Base-by-base conservation (phyloP, 2,797 vertebrate species). In the Aeoliscus strigatus region DNA sequence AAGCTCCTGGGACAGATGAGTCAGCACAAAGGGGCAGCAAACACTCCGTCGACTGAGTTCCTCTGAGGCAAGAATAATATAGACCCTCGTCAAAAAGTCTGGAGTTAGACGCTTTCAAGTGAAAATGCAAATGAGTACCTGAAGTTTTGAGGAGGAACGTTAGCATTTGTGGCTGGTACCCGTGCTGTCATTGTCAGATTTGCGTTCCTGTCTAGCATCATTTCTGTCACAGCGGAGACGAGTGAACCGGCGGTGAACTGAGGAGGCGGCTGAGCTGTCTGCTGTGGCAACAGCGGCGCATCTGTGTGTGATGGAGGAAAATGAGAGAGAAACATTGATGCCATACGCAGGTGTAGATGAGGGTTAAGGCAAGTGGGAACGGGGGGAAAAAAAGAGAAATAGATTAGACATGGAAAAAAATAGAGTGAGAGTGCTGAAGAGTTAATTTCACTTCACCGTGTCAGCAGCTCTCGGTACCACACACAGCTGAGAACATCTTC, bases 221-320 rank as follows among this genome's bases (percentile, higher is more conserved):
- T 70, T 82, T 71, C 69, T 73, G 71, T 75, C 71, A 80, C 65
- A 8, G 71, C 48, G 56, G 67, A 54, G 71, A 46, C 8, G 45
- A 59, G 51, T 86, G 82, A 87, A 84, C 82, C 69, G 68, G 36
- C 14, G 30, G 56, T 86, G 86, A 87, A 87, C 83, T 60, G 64
- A 70, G 49, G 64, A 70, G 64, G 73, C 61, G 57, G 62, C 48
- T 66, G 64, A 31, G 3, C 50, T 53, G 50, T 73, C 68, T 77
- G 17, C 28, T 64, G 63, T 51, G 42, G 64, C 45, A n/a, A 31
- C 39, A 13, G 43, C 60, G 60, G 42, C 59, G 34, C 54, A 37
- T 67, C 58, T 17, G 47, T 16, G 59, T 57, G 60, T 31, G 43
- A 56, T 25, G 37, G 51, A 57, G 39, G 57, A 53, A 77, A 74